These are phyloP conservation scores for Pseudotriccus pelzelni DNA, from an alignment of 2,797 vertebrate genomes.

Conservation along the genomic window DNA sequence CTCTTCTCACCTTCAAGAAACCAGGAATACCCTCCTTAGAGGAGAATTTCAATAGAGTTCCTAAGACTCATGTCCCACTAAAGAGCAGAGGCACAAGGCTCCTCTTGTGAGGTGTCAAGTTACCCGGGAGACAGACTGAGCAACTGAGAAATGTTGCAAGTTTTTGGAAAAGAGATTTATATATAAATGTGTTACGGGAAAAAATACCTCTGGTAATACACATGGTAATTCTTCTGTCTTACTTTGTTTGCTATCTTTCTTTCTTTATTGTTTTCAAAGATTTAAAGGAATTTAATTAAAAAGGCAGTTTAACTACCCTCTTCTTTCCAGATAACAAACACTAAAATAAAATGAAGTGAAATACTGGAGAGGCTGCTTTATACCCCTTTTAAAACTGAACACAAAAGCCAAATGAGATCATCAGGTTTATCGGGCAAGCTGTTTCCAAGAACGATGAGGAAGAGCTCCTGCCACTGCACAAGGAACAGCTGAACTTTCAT, in stretches of 20 bases:
- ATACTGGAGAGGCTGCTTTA: slow-evolving; percentile 39
- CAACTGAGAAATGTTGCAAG: slow-evolving; percentile 51
- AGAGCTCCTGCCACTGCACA: background rate
- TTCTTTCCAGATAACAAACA: slow-evolving; percentile 54
- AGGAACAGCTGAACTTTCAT: background rate
- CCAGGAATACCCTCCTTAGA: slow-evolving; percentile 8
- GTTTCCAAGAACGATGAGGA: slow-evolving; percentile 18
- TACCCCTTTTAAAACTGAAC: slow-evolving; percentile 20
- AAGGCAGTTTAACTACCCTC: slow-evolving; percentile 56
- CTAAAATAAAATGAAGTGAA: slow-evolving; percentile 50
- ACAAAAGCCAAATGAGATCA: slow-evolving; percentile 66
- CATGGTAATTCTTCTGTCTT: slow-evolving; percentile 56
- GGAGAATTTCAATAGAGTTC: background rate
- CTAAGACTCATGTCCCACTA: background rate
- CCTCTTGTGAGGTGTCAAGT: slow-evolving; percentile 58
- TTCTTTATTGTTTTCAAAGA: slow-evolving; percentile 55
- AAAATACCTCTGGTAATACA: slow-evolving; percentile 49
- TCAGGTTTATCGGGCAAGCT: background rate
- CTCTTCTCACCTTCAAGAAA: slow-evolving; percentile 39
- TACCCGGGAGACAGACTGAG: slow-evolving; percentile 63
- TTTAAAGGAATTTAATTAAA: slow-evolving; percentile 69
- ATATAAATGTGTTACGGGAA: slow-evolving; percentile 53
- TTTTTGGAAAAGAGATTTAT: slow-evolving; percentile 65
- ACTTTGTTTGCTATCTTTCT: slow-evolving; percentile 53
- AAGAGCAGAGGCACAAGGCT: slow-evolving; percentile 49